Conservation (phyloP, 2,113 vertebrate genomes). For the Nothobranchius kuhntae region DNA sequence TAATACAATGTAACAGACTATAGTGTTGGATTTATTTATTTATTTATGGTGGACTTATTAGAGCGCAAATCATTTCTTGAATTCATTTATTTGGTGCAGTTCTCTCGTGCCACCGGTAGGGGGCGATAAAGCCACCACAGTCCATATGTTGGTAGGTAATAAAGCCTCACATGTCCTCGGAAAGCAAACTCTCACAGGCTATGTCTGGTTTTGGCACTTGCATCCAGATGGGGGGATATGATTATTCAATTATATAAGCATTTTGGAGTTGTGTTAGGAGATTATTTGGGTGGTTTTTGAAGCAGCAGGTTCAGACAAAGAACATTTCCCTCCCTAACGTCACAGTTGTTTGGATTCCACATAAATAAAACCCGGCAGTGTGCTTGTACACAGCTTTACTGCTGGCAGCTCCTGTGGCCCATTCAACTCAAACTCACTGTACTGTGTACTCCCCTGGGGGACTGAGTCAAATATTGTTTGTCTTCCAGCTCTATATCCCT, state of each 20-base stretch:
- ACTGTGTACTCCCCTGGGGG: constrained; percentile 30
- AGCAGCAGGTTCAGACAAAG: constrained; percentile 33
- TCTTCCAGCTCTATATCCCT: constrained; percentile 46
- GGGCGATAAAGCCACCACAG: constrained; percentile 61
- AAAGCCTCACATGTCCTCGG: constrained; percentile 22
- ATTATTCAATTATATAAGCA: constrained; percentile 23
- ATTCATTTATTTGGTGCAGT: constrained; percentile 45
- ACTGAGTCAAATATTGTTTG: constrained; percentile 57
- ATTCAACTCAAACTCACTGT: constrained; percentile 18
- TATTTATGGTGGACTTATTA: neutral
- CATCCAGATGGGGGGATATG: neutral
- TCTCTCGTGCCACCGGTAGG: constrained; percentile 33
- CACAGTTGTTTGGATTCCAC: constrained; percentile 38
- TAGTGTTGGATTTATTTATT: too few species aligned
- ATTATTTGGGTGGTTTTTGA: constrained; percentile 13
- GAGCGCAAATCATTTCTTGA: constrained; percentile 34
- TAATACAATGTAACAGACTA: too few species aligned
- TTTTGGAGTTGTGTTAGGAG: constrained; percentile 10
- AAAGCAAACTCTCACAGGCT: constrained; percentile 11
- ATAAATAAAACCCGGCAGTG: constrained; percentile 46
- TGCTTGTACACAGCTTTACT: constrained; percentile 25
- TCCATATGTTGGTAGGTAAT: neutral
- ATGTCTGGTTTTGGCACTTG: constrained; percentile 12
- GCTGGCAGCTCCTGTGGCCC: constrained; percentile 19
- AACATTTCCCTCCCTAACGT: constrained; percentile 22